phyloP scores from a whole-genome alignment of 2,113 vertebrate species.

The Perca flavescens region DNA sequence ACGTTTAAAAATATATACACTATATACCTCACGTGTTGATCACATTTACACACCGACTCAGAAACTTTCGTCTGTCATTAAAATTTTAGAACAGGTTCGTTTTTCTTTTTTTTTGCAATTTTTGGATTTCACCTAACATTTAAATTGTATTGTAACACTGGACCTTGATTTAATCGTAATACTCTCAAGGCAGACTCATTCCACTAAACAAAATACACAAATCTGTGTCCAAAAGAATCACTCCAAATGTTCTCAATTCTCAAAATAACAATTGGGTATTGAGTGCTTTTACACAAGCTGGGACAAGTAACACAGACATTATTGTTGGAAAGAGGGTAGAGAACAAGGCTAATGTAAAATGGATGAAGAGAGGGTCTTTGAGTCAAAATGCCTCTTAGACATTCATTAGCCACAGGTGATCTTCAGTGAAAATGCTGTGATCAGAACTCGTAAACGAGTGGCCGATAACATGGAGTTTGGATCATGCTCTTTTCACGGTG shows the following conservation, averaged over 20 bases:
- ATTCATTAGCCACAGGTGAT: slow-evolving; percentile 7
- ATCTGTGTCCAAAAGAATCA: background rate
- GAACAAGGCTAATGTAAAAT: slow-evolving; percentile 6
- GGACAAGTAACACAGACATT: background rate
- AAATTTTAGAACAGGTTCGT: too few relatives aligned
- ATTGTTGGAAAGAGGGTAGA: background rate
- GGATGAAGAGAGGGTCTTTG: background rate
- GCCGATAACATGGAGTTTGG: slow-evolving; percentile 4
- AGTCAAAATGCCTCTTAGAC: slow-evolving; percentile 20
- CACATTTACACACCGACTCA: too few relatives aligned
- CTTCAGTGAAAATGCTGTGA: slow-evolving; percentile 15
- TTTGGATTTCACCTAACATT: too few relatives aligned
- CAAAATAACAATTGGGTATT: background rate
- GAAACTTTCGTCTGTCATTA: too few relatives aligned
- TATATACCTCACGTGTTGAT: too few relatives aligned
- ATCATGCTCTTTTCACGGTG: slow-evolving; percentile 14
- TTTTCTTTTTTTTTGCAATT: too few relatives aligned
- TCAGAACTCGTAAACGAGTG: slow-evolving; percentile 4
- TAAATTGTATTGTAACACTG: too few relatives aligned
- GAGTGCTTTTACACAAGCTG: background rate
- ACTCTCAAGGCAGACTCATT: background rate
- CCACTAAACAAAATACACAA: background rate
- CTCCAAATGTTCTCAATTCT: too few relatives aligned
- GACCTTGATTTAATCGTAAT: background rate
- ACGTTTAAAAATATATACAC: too few relatives aligned